Evolutionary conservation across 64 coral and sea anemone species (phyloP).

Genomic region (Stichodactyla helianthus): DNA sequence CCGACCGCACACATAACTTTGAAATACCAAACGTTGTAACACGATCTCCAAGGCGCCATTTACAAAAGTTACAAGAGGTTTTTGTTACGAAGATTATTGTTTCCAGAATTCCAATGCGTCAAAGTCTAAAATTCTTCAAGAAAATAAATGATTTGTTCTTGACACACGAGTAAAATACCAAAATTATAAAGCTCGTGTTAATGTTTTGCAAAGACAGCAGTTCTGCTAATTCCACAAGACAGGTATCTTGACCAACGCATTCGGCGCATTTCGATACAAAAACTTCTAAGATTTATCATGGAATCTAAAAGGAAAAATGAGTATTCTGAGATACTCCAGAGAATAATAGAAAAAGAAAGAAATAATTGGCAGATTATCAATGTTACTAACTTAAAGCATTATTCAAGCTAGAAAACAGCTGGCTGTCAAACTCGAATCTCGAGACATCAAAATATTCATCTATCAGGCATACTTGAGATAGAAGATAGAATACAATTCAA

Average conservation of each 20-base stretch:
- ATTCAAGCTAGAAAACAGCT: background rate
- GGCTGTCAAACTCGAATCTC: background rate
- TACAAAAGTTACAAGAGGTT: background rate
- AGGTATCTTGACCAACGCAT: background rate
- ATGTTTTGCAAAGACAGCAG: background rate
- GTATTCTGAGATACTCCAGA: background rate
- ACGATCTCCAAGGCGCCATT: background rate
- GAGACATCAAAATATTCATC: background rate
- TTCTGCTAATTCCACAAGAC: background rate
- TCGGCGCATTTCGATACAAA: background rate
- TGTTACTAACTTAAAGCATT: background rate
- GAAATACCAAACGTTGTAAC: background rate
- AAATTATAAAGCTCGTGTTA: background rate
- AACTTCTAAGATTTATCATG: background rate
- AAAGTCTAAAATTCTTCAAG: background rate
- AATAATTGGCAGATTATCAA: background rate
- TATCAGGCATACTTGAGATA: background rate
- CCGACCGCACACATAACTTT: background rate
- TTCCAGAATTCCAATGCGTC: background rate
- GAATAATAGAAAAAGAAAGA: slow-evolving; percentile 6
- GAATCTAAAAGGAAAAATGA: background rate
- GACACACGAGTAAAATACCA: background rate
- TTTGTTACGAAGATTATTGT: background rate
- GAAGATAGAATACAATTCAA: background rate
- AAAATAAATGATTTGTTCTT: background rate